Percentiles rank a stretch among this genome's conserved stretches.
These are phyloP conservation scores for Nixonia krombeini DNA, from an alignment of 1,140 invertebrate genomes.

Conservation along the genomic window DNA sequence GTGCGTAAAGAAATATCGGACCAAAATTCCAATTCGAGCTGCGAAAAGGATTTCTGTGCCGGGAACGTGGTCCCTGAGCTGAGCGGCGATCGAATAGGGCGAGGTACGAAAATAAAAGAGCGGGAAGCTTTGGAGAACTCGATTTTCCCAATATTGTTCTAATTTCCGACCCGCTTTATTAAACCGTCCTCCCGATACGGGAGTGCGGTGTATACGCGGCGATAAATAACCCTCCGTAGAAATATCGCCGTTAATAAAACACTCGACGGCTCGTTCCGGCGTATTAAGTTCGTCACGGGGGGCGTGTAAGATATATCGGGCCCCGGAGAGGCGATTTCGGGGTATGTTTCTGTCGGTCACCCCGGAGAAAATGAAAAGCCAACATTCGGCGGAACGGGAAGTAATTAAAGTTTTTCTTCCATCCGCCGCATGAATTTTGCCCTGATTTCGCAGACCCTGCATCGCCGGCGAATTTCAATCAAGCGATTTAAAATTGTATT, in stretches of 20 bases:
- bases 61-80: too few relatives aligned
- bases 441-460: conserved; percentile 29
- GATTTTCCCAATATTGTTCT: background rate
- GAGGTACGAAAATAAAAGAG: too few relatives aligned
- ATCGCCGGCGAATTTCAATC: conserved; percentile 37
- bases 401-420: conserved; percentile 45
- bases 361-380: conserved; percentile 41
- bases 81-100: too few relatives aligned
- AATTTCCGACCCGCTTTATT: conserved; percentile 23
- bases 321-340: conserved; percentile 30
- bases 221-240: conserved; percentile 33
- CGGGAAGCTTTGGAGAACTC: too few relatives aligned
- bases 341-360: conserved; percentile 37
- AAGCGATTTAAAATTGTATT: conserved; percentile 44
- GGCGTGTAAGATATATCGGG: conserved; percentile 36
- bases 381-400: conserved; percentile 46
- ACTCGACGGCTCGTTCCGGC: conserved; percentile 33
- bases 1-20: too few relatives aligned
- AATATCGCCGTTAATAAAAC: conserved; percentile 47
- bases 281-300: conserved; percentile 36
- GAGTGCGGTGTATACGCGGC: conserved; percentile 32
- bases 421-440: conserved; percentile 41
- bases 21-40: too few relatives aligned
- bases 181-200: conserved; percentile 23
- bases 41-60: too few relatives aligned